Evolutionary conservation across 2,888 invertebrate genomes (phyloP).

Genomic region (Lithophane leautieri): DNA sequence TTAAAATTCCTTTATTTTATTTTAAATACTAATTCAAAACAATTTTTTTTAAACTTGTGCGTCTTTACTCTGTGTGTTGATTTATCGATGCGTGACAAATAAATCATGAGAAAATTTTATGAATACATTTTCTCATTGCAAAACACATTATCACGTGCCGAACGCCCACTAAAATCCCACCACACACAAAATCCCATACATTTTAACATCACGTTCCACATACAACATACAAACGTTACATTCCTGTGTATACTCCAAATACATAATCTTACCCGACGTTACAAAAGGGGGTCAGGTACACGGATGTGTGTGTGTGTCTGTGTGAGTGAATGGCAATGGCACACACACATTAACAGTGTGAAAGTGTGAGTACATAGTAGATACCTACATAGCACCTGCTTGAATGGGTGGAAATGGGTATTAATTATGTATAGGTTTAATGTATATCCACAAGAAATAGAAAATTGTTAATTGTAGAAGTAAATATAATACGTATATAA

Average conservation of each 20-base stretch:
- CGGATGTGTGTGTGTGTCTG: constrained; percentile 52
- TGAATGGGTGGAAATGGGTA: constrained; percentile 35
- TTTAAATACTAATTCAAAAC: too few species aligned
- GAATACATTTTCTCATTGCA: neutral
- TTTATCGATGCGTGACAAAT: neutral
- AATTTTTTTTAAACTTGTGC: too few species aligned
- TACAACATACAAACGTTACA: constrained; percentile 63
- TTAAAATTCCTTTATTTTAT: too few species aligned
- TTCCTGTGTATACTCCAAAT: constrained; percentile 75
- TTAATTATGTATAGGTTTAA: neutral
- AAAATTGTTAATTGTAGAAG: too few species aligned
- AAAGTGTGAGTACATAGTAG: constrained; percentile 60
- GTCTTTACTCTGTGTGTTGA: neutral
- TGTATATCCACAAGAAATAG: neutral
- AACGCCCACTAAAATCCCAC: neutral
- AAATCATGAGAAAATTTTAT: neutral
- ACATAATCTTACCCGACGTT: constrained; percentile 75
- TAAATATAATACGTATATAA: too few species aligned
- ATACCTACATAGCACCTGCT: constrained; percentile 20
- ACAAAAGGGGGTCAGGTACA: constrained; percentile 67
- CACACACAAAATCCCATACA: constrained; percentile 26
- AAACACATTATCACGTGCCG: neutral
- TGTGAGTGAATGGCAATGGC: constrained; percentile 68
- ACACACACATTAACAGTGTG: constrained; percentile 62
- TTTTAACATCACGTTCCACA: constrained; percentile 25